These are phyloP conservation scores for Stigmatopora argus DNA, from an alignment of 2,113 vertebrate genomes.

Conservation along the genomic window DNA sequence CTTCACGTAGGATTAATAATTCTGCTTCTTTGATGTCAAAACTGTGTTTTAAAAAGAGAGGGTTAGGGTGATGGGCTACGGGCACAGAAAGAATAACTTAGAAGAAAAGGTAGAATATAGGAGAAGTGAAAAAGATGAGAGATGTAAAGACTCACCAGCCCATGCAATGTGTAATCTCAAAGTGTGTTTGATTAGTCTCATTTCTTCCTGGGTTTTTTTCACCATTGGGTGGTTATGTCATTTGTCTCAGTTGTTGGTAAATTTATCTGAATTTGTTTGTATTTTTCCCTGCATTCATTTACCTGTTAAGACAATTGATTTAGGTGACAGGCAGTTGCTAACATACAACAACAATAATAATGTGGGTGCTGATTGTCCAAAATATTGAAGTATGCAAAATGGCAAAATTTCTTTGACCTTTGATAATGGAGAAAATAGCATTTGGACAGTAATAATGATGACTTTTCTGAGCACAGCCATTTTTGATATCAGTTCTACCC, in stretches of 20 bases:
- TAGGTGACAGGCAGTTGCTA: no score
- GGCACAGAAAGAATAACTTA: slow-evolving; percentile 55
- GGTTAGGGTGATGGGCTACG: slow-evolving; percentile 58
- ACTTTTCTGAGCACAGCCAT: no score
- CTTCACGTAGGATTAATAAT: slow-evolving; percentile 69
- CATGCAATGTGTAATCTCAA: slow-evolving; percentile 71
- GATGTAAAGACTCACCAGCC: slow-evolving; percentile 69
- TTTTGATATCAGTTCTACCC: no score
- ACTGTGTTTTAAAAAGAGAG: slow-evolving; percentile 62
- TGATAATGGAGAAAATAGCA: no score
- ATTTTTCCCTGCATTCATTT: not conserved
- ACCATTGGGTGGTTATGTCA: not conserved
- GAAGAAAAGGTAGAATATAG: slow-evolving; percentile 54
- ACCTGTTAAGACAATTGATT: no score
- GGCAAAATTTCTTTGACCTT: no score
- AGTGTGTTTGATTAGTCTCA: slow-evolving; percentile 29
- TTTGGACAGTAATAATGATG: no score
- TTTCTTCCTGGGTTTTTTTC: not conserved
- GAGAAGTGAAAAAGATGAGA: slow-evolving; percentile 60
- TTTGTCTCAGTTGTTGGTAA: not conserved
- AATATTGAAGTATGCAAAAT: no score
- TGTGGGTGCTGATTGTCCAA: no score
- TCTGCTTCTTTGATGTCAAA: slow-evolving; percentile 70
- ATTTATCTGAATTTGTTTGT: not conserved
- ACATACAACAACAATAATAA: no score